Base-by-base conservation (phyloP, 2,888 invertebrate genomes). In the Sinotaia quadrata region DNA sequence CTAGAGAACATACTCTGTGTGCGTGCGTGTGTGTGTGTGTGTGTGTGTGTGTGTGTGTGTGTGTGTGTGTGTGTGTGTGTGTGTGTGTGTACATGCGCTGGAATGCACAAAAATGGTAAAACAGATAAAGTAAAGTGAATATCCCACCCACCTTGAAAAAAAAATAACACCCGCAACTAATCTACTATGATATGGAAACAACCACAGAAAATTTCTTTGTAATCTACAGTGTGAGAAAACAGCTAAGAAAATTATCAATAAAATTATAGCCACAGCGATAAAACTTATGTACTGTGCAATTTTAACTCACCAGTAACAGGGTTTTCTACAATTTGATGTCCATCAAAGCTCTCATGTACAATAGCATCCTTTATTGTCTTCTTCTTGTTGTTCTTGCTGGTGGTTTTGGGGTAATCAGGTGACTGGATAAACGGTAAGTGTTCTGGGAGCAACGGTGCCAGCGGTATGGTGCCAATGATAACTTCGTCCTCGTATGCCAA, bases 401-500 rank as follows among this genome's bases (percentile, higher is more conserved):
- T n/a, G 4, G 31, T 44, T 21, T 62, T 44, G 10, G 37, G 36
- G 18, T 66, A 68, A 21, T 37, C 37, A 15, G 62, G 37, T 7
- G 33, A n/a, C 4, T 51, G 36, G 15, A 67, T 44, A 0, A 73
- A 31, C 2, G 52, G 59, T 7, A 52, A n/a, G 62, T 57, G 51
- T 27, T 18, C 41, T 31, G 62, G 34, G 15, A 29, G 61, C 27
- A 63, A 44, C 8, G 59, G 66, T 18, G 69, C 44, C 41, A 75
- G 56, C 33, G 75, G 75, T 18, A 72, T 61, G 36, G 75, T 75
- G 10, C 75, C 75, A 31, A 75, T 72, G 15, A 75, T 62, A 31
- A 75, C 59, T 33, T 75, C 75, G 15, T 75, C 72, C 36, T 75
- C 75, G 29, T 71, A 75, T 54, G 72, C 75, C 15, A 75, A 67